phyloP scores from a whole-genome alignment of 2,797 vertebrate genomes.

The Falco columbarius region DNA sequence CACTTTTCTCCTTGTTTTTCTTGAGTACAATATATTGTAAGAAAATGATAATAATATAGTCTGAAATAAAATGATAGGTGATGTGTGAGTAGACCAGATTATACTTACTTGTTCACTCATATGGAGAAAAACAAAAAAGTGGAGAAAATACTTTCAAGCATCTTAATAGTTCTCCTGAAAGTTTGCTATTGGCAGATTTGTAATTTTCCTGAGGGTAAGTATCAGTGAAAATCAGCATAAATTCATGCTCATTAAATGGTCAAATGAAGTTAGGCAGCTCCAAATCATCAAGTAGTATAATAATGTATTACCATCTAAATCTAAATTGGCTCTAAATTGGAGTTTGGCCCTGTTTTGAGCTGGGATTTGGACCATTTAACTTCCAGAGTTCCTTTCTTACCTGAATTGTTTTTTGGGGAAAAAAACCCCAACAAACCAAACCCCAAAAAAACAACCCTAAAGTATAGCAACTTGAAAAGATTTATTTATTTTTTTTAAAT shows the following conservation, averaged over 20 bases:
- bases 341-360: not conserved
- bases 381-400: not conserved
- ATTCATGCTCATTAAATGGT: not conserved
- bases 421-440: too few relatives aligned
- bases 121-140: not conserved
- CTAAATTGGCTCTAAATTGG: not conserved
- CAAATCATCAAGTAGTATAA: not conserved
- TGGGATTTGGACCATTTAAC: not conserved
- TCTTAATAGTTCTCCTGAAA: not conserved
- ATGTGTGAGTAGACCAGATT: not conserved
- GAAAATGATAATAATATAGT: not conserved
- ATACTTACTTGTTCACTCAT: not conserved
- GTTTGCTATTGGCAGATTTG: not conserved
- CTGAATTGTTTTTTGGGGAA: not conserved
- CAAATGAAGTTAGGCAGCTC: not conserved
- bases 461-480: not conserved
- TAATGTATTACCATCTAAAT: not conserved
- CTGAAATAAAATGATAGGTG: not conserved
- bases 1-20: not conserved
- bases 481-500: not conserved
- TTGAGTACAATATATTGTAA: not conserved
- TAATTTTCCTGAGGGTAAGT: not conserved
- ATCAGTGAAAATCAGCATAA: not conserved
- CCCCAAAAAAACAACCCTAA: not conserved
- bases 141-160: not conserved